phyloP scores from a whole-genome alignment of 2,797 vertebrate genomes.

The Mus minutoides region DNA sequence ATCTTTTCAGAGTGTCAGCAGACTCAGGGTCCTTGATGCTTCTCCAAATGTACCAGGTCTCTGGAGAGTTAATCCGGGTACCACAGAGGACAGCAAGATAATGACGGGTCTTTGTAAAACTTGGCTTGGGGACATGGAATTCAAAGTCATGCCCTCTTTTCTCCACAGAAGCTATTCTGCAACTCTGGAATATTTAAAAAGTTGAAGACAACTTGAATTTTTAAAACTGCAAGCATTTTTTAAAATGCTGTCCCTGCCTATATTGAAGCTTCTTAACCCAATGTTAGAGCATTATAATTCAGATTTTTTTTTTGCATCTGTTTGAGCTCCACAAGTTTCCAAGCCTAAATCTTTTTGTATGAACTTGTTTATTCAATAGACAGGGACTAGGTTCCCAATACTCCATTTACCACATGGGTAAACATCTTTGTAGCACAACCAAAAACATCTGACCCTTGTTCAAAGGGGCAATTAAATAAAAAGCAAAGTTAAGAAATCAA shows the following conservation, averaged over 20 bases:
- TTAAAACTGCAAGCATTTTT: constrained; percentile 23
- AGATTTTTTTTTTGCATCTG: constrained; percentile 12
- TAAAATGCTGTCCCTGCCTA: background rate
- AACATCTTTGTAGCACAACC: background rate
- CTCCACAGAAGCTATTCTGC: background rate
- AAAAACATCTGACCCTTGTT: background rate
- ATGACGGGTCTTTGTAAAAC: constrained; percentile 15
- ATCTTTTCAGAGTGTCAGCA: background rate
- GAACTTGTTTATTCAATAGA: background rate
- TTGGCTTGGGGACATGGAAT: background rate
- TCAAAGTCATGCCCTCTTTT: background rate
- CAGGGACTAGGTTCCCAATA: background rate
- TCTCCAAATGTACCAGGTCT: background rate
- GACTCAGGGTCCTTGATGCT: background rate
- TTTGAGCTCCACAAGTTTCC: constrained; percentile 3
- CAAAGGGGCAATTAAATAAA: constrained; percentile 48
- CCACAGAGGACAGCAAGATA: background rate
- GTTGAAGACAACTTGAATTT: constrained; percentile 2
- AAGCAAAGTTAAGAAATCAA: constrained; percentile 58
- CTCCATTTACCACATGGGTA: background rate
- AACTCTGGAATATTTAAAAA: background rate
- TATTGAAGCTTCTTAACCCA: constrained; percentile 48
- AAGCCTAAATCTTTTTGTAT: background rate
- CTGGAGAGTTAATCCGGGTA: background rate
- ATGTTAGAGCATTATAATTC: constrained; percentile 60